Evolutionary conservation across 2,888 invertebrate genomes (phyloP), one percentile per base, ranked within the genome.

Genomic region (Chorisops tibialis): DNA sequence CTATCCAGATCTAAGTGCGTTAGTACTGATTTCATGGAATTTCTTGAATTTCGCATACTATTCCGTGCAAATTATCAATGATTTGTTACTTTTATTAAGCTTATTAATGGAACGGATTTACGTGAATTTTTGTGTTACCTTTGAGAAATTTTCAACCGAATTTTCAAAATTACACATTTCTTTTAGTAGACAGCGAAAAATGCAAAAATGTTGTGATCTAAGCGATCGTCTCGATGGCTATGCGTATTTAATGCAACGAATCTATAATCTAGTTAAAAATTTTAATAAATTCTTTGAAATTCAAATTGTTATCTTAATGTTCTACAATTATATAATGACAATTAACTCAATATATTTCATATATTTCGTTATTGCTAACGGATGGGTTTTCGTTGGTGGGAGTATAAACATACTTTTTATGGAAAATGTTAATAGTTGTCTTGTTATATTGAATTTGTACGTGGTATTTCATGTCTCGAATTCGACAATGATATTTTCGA

Each of bases 221-320:
- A 51, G 51, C 19, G 51, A 51, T 38, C 51, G 24, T 16, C 19
- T 51, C 11, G 51, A 51, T 12, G 51, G 12, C 4, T 51, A 51
- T 38, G 51, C 51, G 5, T 3, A 14, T 12, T 7, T 51, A 2
- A n/a, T 51, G 2, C 12, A 19, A 12, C 18, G 51, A 3, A 51
- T 51, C 2, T 51, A 11, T 19, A 6, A 38, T 21, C 37, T 38
- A 4, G 9, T 4, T 37, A 11, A 18, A 2, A 4, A 18, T 4
- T 7, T 51, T 3, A 37, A 51, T 6, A 21, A 51, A 37, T 19
- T n/a, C n/a, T 35, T 51, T n/a, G 19, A 16, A 2, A 16, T 51
- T n/a, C 38, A 16, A 4, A 51, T 35, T 5, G 38, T n/a, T 3
- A 6, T 22, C 4, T 4, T 37, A 4, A 4, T 51, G 16, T 16